Base-by-base conservation (phyloP, 2,888 invertebrate genomes). In the Coleophora flavipennella region DNA sequence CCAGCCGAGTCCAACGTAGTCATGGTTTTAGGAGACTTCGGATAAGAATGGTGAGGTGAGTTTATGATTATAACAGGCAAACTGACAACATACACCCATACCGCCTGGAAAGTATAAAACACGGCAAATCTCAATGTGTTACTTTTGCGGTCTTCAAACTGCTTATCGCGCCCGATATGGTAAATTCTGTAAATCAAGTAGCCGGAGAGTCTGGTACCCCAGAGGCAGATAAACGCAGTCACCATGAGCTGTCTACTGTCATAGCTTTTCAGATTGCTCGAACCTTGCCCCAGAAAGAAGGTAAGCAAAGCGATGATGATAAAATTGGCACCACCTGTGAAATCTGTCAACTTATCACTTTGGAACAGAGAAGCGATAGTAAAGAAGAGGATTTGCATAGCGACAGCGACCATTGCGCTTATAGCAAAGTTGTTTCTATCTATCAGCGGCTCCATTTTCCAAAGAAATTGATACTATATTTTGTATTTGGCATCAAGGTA, bases 261-360 rank as follows among this genome's bases (percentile, higher is more conserved):
- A 62, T 94, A 96, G 39, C 90, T 91, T 89, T 91, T 89, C 28
- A 86, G 68, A 9, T 85, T 83, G 31, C 86, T 91, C 56, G 91
- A 91, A 51, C 90, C 90, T 86, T 94, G 93, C 10, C 94, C 94
- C 32, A 96, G 85, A 61, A 93, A 91, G 78, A 96, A 95, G 25
- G 96, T 96, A 33, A 96, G 81, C 45, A 96, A 72, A 8, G 96
- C 95, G 51, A 96, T 87, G 39, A 95, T 92, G 50, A 96, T 93
- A 72, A 97, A 97, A 79, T 96, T 96, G 40, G 93, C 92, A 41
- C 96, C 96, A 8, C 96, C 95, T 44, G 96, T 96, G 79, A 96
- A 95, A 74, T 97, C 96, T 1, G 96, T 94, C 41, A 96, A 86
- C 80, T 96, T 95, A 69, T 96, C 96, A 80, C 93, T 90, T 72